These are phyloP conservation scores for Idris sp. DNA, from an alignment of 1,140 invertebrate genomes.

Conservation along the genomic window DNA sequence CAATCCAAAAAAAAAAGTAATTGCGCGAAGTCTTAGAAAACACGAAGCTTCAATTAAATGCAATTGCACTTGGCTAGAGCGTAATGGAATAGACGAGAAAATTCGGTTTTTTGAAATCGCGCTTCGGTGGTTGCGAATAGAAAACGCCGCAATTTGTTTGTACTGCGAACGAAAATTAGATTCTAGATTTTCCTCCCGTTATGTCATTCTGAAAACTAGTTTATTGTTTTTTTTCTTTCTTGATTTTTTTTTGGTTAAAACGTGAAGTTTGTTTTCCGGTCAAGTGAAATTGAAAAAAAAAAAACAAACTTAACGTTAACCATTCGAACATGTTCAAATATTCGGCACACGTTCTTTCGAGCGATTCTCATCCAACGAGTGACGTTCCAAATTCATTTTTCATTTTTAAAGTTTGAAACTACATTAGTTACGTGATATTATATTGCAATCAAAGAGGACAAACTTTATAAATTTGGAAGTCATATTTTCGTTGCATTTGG, in stretches of 20 bases:
- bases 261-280: slow-evolving; percentile 8
- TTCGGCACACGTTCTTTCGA: slow-evolving; percentile 9
- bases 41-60: slow-evolving; percentile 31
- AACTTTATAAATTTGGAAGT: too few species aligned
- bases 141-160: slow-evolving; percentile 22
- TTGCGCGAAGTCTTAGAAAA: slow-evolving; percentile 14
- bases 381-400: slow-evolving; percentile 42
- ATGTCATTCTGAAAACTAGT: neutral
- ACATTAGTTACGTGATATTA: slow-evolving; percentile 9
- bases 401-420: slow-evolving; percentile 26
- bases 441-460: neutral
- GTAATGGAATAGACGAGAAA: slow-evolving; percentile 25
- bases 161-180: slow-evolving; percentile 5
- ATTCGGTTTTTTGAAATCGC: slow-evolving; percentile 29
- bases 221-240: too few species aligned
- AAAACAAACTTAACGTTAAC: slow-evolving; percentile 18
- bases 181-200: neutral
- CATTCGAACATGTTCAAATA: slow-evolving; percentile 18
- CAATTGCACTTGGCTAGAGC: slow-evolving; percentile 26
- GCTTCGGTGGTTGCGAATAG: slow-evolving; percentile 16
- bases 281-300: slow-evolving; percentile 4
- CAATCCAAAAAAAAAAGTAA: slow-evolving; percentile 29
- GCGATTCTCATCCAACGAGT: slow-evolving; percentile 13
- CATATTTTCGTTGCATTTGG: too few species aligned
- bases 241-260: neutral